These are phyloP conservation scores for Herminia tarsipennalis DNA, from an alignment of 2,888 invertebrate species.

Conservation along the genomic window DNA sequence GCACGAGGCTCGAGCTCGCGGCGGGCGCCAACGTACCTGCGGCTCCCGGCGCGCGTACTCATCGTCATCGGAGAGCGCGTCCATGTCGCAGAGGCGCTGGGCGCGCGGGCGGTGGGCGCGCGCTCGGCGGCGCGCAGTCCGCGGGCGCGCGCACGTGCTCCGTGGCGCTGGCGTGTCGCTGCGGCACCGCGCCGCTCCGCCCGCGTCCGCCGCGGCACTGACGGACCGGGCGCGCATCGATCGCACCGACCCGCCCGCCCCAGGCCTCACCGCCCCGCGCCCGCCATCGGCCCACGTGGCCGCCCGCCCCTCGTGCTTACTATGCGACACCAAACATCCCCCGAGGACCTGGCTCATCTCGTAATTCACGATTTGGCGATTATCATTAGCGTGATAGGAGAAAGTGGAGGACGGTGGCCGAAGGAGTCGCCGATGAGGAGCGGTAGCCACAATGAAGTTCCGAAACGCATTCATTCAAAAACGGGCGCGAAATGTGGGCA, in stretches of 20 bases:
- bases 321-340: constrained; percentile 32
- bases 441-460: neutral
- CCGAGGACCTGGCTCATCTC: constrained; percentile 9
- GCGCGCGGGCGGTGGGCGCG: constrained; percentile 62
- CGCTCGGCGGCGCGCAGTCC: constrained; percentile 72
- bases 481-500: constrained; percentile 39
- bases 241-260: constrained; percentile 61
- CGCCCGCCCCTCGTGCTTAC: constrained; percentile 52
- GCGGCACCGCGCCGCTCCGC: constrained; percentile 80
- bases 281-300: constrained; percentile 57
- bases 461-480: constrained; percentile 51
- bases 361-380: constrained; percentile 7
- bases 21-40: constrained; percentile 65
- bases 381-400: constrained; percentile 4
- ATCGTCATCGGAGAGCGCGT: constrained; percentile 83
- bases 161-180: constrained; percentile 65
- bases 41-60: constrained; percentile 77
- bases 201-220: constrained; percentile 81
- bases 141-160: constrained; percentile 74
- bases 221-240: constrained; percentile 69
- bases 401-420: neutral
- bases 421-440: constrained; percentile 3
- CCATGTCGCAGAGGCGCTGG: constrained; percentile 67
- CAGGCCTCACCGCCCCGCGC: constrained; percentile 44
- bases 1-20: constrained; percentile 23